phyloP scores from a whole-genome alignment of 2,113 vertebrate species.

The Elachura formosa region DNA sequence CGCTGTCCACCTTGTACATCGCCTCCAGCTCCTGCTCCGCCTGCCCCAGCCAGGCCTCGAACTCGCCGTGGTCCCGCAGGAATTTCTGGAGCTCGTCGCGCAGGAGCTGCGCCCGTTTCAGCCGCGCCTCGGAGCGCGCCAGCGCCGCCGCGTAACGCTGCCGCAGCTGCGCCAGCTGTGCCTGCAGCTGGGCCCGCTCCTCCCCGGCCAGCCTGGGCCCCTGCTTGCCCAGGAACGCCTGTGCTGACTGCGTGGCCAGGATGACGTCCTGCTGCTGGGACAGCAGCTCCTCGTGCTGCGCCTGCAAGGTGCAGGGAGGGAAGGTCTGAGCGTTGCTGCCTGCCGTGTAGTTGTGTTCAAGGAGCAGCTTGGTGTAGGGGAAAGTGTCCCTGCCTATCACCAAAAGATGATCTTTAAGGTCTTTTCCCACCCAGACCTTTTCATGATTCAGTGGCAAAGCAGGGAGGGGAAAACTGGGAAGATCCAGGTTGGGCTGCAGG shows the following conservation, averaged over 20 bases:
- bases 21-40: constrained; percentile 81
- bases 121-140: constrained; percentile 74
- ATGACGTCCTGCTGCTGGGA: constrained; percentile 88
- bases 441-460: accelerated
- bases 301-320: constrained; percentile 27
- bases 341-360: no score
- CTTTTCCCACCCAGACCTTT: not conserved
- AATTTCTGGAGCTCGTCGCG: constrained; percentile 89
- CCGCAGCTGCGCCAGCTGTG: constrained; percentile 76
- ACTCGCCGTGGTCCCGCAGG: constrained; percentile 81
- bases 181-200: constrained; percentile 74
- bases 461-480: not conserved
- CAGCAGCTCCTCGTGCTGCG: constrained; percentile 84
- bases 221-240: constrained; percentile 84
- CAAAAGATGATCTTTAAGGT: not conserved
- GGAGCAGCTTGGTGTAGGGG: not conserved
- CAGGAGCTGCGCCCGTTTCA: constrained; percentile 81
- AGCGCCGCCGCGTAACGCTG: constrained; percentile 75
- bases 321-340: no score
- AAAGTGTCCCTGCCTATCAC: not conserved
- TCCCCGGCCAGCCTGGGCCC: constrained; percentile 76
- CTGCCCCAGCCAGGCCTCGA: constrained; percentile 84
- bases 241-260: constrained; percentile 82
- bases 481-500: not conserved
- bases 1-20: constrained; percentile 69